Evolutionary conservation across 2,888 invertebrate species (phyloP), one percentile per base, ranked within the genome.

Genomic region (Lamellibrachia columna): DNA sequence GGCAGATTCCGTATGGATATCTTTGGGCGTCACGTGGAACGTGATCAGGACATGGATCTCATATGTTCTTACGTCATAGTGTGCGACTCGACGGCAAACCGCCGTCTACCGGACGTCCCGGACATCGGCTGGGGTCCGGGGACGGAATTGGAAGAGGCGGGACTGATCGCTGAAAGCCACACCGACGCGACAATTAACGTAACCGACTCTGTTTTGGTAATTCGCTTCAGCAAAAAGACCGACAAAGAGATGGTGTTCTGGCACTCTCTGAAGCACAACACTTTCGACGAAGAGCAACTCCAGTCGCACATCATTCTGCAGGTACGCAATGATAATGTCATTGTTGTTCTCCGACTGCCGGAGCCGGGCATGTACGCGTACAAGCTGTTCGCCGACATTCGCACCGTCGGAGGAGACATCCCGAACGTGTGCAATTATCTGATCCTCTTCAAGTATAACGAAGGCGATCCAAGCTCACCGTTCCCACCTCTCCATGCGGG

Each of bases 71-170:
- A 96, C 94, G 94, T 96, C 28, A 95, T 96, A 55, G 93, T 94
- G 75, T 96, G 96, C 93, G 93, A 94, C 6, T 93, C 94, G 53
- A 94, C 95, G 90, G 94, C 95, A 91, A 95, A 95, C 92, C 93
- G 95, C 90, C 95, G 96, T 1, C 93, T 96, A 92, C 96, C 96
- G 1, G 96, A 96, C 93, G 94, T 95, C 90, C 96, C 96, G 7
- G 95, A 95, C 0, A 94, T 96, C 60, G 96, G 96, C 11, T 96
- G 96, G 96, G 96, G 96, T 53, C 95, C 96, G 2, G 95, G 95
- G 9, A 94, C 94, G 7, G 95, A 95, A 91, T 28, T 91, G 52
- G 94, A 95, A 91, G 94, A 95, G 91, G 95, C 94, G 6, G 96
- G 96, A 8, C 93, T 96, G 22, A 94, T 93, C 92, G 95, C 96